Conservation (phyloP, 2,888 invertebrate genomes). For the Arctia plantaginis region DNA sequence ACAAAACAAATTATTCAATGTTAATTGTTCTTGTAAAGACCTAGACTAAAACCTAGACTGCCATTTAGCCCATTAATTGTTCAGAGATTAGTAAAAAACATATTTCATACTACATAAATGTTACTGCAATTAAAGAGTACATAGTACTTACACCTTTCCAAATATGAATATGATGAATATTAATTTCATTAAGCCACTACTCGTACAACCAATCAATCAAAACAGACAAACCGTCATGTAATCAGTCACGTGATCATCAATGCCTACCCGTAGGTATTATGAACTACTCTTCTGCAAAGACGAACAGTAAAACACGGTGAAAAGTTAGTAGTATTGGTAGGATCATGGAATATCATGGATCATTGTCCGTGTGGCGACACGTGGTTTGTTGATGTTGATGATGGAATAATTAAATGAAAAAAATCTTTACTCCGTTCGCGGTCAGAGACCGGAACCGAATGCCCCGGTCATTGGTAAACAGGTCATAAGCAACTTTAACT, state of each 20-base stretch:
- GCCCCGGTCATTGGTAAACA: constrained; percentile 20
- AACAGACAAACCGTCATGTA: constrained; percentile 17
- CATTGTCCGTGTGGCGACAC: too few species aligned
- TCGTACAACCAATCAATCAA: constrained; percentile 35
- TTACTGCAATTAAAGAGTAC: background rate
- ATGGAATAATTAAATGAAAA: constrained; percentile 36
- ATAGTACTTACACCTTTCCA: constrained; percentile 11
- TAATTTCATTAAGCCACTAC: constrained; percentile 4
- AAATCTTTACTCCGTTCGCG: constrained; percentile 32
- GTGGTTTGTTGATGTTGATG: too few species aligned
- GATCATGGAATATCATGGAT: too few species aligned
- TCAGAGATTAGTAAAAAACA: background rate
- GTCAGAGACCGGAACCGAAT: constrained; percentile 38
- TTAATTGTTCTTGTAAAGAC: too few species aligned
- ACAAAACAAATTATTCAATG: too few species aligned
- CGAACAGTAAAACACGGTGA: constrained; percentile 11
- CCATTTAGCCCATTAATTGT: background rate
- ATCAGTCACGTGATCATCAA: constrained; percentile 20
- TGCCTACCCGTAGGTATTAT: constrained; percentile 13
- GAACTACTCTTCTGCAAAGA: constrained; percentile 19
- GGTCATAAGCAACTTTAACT: constrained; percentile 42
- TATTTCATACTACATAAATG: background rate
- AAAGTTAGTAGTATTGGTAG: constrained; percentile 35
- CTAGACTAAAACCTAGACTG: too few species aligned
- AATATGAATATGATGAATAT: constrained; percentile 4